phyloP scores from a whole-genome alignment of 2,113 vertebrate genomes.

The Glaucidium brasilianum region DNA sequence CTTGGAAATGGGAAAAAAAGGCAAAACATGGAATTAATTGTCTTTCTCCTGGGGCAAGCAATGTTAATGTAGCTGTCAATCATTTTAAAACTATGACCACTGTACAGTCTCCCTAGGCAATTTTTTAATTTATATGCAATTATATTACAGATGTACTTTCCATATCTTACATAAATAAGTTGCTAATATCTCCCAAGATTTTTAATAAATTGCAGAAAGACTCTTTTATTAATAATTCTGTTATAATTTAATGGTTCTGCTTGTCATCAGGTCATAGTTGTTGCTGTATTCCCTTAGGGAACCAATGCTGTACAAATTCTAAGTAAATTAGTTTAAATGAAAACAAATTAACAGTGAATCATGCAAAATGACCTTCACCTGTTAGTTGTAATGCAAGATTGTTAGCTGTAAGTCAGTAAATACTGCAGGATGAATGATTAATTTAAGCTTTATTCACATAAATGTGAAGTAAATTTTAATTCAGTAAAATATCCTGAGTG shows the following conservation, averaged over 20 bases:
- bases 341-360: constrained; percentile 44
- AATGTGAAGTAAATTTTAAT: neutral
- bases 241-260: neutral
- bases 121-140: constrained; percentile 33
- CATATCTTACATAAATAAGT: constrained; percentile 15
- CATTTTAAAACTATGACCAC: constrained; percentile 35
- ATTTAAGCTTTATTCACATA: constrained; percentile 8
- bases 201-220: neutral
- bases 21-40: constrained; percentile 45
- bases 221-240: neutral
- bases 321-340: constrained; percentile 46
- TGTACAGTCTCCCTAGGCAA: neutral
- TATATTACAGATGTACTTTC: neutral
- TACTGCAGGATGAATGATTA: constrained; percentile 12
- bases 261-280: constrained; percentile 10
- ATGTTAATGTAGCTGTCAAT: constrained; percentile 40
- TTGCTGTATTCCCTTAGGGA: neutral
- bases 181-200: neutral
- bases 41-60: neutral
- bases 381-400: constrained; percentile 11
- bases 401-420: constrained; percentile 28
- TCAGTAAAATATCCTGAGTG: neutral
- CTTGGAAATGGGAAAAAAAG: constrained; percentile 30
- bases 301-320: neutral
- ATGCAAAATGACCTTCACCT: constrained; percentile 37